A percentile compares a stretch with the other conserved stretches of the same genome.
These are phyloP conservation scores for Furcula furcula DNA, from an alignment of 2,888 invertebrate species.

Conservation along the genomic window DNA sequence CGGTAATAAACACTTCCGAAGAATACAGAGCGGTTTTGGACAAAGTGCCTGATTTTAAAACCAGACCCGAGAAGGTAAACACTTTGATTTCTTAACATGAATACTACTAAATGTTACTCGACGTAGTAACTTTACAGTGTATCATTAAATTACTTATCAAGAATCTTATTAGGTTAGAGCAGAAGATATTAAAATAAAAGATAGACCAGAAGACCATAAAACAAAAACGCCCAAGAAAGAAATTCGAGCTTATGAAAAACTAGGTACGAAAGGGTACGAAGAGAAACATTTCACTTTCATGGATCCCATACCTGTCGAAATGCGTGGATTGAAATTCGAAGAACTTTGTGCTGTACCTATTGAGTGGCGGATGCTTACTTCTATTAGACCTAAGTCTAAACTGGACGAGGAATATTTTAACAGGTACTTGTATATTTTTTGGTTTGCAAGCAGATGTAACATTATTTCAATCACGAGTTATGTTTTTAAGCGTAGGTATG, in stretches of 20 bases:
- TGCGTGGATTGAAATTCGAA: conserved; percentile 87
- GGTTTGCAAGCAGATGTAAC: too few species aligned
- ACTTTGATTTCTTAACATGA: too few species aligned
- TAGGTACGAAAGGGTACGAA: conserved; percentile 83
- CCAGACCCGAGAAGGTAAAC: conserved; percentile 93
- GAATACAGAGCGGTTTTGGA: conserved; percentile 92
- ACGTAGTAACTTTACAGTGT: conserved; percentile 7
- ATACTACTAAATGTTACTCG: too few species aligned
- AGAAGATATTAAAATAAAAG: conserved; percentile 90
- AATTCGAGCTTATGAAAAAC: conserved; percentile 83
- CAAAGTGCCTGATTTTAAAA: conserved; percentile 94
- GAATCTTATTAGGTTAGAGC: conserved; percentile 79
- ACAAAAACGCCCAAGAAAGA: conserved; percentile 89
- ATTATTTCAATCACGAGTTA: too few species aligned
- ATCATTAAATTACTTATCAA: conserved; percentile 13
- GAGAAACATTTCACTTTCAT: conserved; percentile 78
- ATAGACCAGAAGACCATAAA: conserved; percentile 85
- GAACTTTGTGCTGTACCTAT: conserved; percentile 93
- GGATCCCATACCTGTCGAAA: conserved; percentile 92
- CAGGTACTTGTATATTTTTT: too few species aligned
- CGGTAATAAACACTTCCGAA: conserved; percentile 88
- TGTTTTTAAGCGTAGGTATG: too few species aligned
- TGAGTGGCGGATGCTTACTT: conserved; percentile 96
- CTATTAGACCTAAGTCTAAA: conserved; percentile 91
- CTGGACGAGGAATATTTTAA: conserved; percentile 94